Percentiles rank a stretch among this genome's conserved stretches.
Evolutionary conservation across 2,113 vertebrate genomes (phyloP).

Genomic region (Capricornis sumatraensis): DNA sequence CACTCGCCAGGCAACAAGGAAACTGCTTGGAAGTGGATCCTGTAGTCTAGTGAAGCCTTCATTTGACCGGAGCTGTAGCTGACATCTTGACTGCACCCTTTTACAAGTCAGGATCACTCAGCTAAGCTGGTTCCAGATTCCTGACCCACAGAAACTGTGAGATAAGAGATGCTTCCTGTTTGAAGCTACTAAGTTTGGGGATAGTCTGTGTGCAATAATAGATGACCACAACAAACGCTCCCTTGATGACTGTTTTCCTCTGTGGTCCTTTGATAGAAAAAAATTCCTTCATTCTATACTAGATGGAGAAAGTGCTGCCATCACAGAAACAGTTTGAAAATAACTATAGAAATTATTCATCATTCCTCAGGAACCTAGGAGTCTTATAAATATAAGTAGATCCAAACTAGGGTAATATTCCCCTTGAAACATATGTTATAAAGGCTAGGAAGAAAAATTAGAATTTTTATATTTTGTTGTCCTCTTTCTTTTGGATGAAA

Average conservation of each 20-base stretch:
- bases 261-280: not conserved
- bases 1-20: not conserved
- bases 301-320: not conserved
- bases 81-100: not conserved
- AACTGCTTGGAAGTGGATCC: not conserved
- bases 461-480: not conserved
- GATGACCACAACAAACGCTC: not conserved
- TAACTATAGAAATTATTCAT: conserved; percentile 30
- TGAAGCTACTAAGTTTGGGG: not conserved
- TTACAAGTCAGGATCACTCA: not conserved
- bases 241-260: not conserved
- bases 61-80: fast-evolving
- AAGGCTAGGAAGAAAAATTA: not conserved
- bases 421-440: not conserved
- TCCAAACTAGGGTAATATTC: not conserved
- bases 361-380: not conserved
- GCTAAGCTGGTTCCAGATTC: not conserved
- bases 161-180: not conserved
- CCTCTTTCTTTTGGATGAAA: not conserved
- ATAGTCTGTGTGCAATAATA: not conserved
- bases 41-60: not conserved
- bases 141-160: not conserved
- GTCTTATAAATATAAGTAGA: conserved; percentile 13
- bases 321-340: not conserved
- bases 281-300: not conserved